phyloP scores from a whole-genome alignment of 2,888 invertebrate genomes.

The Cerceris ruficornis region DNA sequence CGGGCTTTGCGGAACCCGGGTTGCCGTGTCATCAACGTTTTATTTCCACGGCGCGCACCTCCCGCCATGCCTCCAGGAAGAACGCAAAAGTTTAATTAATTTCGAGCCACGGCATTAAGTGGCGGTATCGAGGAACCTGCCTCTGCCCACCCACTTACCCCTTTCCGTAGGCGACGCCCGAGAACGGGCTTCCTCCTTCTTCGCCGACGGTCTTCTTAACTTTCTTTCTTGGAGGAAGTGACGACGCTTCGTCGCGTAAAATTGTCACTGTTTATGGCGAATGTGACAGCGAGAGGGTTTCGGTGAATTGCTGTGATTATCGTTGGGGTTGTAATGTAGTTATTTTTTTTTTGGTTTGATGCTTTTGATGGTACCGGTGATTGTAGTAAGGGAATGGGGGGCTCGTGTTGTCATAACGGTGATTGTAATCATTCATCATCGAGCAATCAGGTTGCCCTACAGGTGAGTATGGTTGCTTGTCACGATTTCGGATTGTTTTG shows the following conservation, averaged over 20 bases:
- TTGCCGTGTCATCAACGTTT: constrained; percentile 75
- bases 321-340: too few species aligned
- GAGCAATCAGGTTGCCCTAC: too few species aligned
- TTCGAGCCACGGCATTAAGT: constrained; percentile 71
- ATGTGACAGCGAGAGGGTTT: too few species aligned
- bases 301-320: too few species aligned
- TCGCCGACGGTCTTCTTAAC: constrained; percentile 13
- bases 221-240: constrained; percentile 3
- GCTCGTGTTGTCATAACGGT: too few species aligned
- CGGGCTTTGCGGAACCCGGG: constrained; percentile 66
- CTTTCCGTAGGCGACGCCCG: constrained; percentile 2
- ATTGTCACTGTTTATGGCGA: too few species aligned
- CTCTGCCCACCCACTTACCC: constrained; percentile 19
- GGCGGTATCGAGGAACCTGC: constrained; percentile 63
- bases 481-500: too few species aligned
- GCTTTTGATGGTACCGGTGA: too few species aligned
- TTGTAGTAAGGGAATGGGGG: too few species aligned
- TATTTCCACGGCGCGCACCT: constrained; percentile 62
- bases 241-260: background rate
- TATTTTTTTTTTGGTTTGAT: too few species aligned
- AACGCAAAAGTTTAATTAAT: constrained; percentile 74
- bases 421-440: too few species aligned
- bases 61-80: constrained; percentile 43
- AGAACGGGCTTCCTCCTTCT: constrained; percentile 34
- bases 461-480: too few species aligned